A percentile compares a stretch with the other conserved stretches of the same genome.
Conservation (phyloP, 2,113 vertebrate species). For the Rhinopomastus cyanomelas region DNA sequence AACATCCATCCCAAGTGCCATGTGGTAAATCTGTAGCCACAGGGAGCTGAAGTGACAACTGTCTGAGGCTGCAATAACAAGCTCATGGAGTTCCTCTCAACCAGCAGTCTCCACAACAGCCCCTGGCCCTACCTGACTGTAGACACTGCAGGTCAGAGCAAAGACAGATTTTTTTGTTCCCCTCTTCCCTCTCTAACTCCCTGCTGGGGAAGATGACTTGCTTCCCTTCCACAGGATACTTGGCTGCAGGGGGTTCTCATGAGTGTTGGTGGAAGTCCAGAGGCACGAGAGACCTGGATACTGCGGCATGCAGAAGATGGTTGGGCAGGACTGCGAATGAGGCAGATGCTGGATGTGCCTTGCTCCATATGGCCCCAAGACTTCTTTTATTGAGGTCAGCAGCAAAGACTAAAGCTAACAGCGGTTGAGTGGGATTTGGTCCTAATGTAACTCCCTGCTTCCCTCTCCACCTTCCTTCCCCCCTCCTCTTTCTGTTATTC, state of each 20-base stretch:
- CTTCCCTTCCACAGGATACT: neutral
- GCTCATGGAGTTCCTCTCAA: neutral
- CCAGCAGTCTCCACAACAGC: neutral
- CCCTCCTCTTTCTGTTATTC: neutral
- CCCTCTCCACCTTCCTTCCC: neutral
- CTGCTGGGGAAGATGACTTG: neutral
- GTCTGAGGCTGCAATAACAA: neutral
- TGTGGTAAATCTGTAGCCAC: neutral
- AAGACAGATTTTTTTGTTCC: neutral
- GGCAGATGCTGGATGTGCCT: neutral
- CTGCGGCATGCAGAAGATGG: fast-evolving
- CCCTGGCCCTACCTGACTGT: neutral
- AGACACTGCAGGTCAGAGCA: neutral
- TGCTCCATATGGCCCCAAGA: neutral
- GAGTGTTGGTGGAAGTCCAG: fast-evolving
- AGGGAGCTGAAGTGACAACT: neutral
- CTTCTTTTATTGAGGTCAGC: neutral
- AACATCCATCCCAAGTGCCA: slow-evolving; percentile 24
- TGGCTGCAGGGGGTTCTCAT: fast-evolving
- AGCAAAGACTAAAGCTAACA: neutral
- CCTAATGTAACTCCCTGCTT: neutral
- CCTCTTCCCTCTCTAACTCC: neutral
- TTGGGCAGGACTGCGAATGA: neutral
- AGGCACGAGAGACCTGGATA: neutral
- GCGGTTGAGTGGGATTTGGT: neutral